Percentiles rank a stretch among this genome's conserved stretches.
phyloP scores from a whole-genome alignment of 1,140 invertebrate species.

The Macrocentrus cingulum region DNA sequence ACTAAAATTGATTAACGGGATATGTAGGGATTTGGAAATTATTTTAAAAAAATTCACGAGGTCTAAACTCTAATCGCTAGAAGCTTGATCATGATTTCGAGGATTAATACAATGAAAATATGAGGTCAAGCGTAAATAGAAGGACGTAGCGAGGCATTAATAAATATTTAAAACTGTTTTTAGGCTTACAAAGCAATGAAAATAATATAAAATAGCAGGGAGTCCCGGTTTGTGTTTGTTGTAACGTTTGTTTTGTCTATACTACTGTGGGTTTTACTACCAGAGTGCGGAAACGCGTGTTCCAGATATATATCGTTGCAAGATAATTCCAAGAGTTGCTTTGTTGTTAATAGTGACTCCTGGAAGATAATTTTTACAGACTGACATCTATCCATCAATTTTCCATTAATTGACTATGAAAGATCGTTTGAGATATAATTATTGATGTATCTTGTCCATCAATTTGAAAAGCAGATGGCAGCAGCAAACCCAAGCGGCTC shows the following conservation, averaged over 20 bases:
- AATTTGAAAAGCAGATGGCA: not conserved
- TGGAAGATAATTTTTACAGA: too few relatives aligned
- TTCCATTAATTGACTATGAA: too few relatives aligned
- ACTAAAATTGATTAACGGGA: too few relatives aligned
- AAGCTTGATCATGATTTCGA: too few relatives aligned
- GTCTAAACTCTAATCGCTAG: too few relatives aligned
- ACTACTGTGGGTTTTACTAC: constrained; percentile 48
- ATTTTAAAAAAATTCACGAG: too few relatives aligned
- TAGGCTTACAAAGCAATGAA: constrained; percentile 56
- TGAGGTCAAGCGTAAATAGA: not conserved
- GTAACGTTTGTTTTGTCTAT: constrained; percentile 53
- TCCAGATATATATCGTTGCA: constrained; percentile 48
- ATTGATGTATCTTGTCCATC: not conserved
- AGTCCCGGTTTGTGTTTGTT: constrained; percentile 48
- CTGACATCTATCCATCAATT: too few relatives aligned
- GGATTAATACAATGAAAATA: too few relatives aligned
- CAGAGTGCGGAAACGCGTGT: constrained; percentile 43
- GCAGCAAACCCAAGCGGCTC: not conserved
- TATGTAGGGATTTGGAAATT: too few relatives aligned
- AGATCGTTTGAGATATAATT: too few relatives aligned
- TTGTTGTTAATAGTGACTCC: constrained; percentile 13
- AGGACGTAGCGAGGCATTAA: not conserved
- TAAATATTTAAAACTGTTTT: constrained; percentile 40
- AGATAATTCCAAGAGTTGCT: constrained; percentile 36
- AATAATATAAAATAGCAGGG: constrained; percentile 58